A percentile compares a stretch with the other conserved stretches of the same genome.
Evolutionary conservation across 30 jellyfish, hydroid and myxozoan genomes (phyloP).

Genomic region (Catostylus mosaicus): DNA sequence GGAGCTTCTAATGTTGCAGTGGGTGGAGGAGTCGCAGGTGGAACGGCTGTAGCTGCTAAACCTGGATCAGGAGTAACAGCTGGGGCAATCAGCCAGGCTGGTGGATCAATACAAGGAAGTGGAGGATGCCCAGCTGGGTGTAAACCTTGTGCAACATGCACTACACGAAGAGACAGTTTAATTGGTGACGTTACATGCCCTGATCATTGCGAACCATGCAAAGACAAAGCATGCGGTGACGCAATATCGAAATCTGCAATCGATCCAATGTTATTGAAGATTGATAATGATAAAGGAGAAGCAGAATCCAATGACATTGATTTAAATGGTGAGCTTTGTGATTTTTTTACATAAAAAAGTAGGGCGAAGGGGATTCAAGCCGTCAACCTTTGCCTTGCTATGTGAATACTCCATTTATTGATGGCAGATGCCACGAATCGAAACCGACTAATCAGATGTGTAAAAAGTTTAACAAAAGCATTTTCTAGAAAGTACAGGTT

Average conservation of each 20-base stretch:
- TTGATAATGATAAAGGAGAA: constrained; percentile 53
- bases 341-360: too few species aligned
- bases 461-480: too few species aligned
- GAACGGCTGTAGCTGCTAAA: constrained; percentile 58
- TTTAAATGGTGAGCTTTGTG: constrained; percentile 39
- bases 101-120: constrained; percentile 42
- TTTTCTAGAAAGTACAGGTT: too few species aligned
- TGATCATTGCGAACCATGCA: constrained; percentile 43
- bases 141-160: constrained; percentile 49
- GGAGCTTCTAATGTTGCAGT: constrained; percentile 61
- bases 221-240: constrained; percentile 35
- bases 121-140: constrained; percentile 77
- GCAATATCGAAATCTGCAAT: constrained; percentile 34
- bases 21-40: constrained; percentile 69
- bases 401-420: too few species aligned
- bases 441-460: too few species aligned
- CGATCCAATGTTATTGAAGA: constrained; percentile 43
- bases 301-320: constrained; percentile 74
- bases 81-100: constrained; percentile 57
- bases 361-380: too few species aligned
- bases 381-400: too few species aligned
- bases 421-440: too few species aligned
- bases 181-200: constrained; percentile 36
- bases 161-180: constrained; percentile 1
- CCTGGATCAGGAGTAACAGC: constrained; percentile 69